Base-by-base conservation (phyloP, 2,797 vertebrate species). In the Acipenser transmontanus region DNA sequence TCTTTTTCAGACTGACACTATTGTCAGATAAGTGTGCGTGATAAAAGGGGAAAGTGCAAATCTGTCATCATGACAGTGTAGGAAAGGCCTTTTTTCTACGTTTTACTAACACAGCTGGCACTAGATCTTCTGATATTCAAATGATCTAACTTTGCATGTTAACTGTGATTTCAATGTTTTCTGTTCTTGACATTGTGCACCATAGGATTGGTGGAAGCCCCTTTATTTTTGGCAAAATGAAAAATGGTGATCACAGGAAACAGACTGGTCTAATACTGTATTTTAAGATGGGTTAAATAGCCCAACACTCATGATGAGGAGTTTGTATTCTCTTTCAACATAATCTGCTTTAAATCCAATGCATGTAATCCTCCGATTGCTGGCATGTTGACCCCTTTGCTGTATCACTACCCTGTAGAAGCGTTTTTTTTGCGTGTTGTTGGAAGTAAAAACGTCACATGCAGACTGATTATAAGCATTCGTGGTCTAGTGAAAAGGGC, bases 71-170 rank as follows among this genome's bases (percentile, higher is more conserved):
- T 70, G 71, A 61, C 0, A 6, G 3, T 49, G 13, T 9, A 47
- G 6, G 9, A 12, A 14, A 47, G 52, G 65, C 11, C 54, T 11
- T 4, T 11, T 13, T 11, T 13, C 54, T 78, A 78, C 75, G 72
- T 71, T 78, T 74, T 71, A 34, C 79, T 78, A 76, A 77, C 71
- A 61, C 59, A 10, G 68, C 72, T 81, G 80, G 80, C 79, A 73
- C 66, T 62, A 77, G 74, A 80, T 82, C 76, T 71, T 81, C 75
- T 76, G 75, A 81, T 82, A 81, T 78, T 75, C 74, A 75, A 82
- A 75, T 82, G 79, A 57, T 57, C 76, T 79, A 77, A 78, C 75
- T 80, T 77, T 76, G 73, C 75, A 71, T 74, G 75, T 76, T 59
- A 66, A 65, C 73, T 71, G 72, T 78, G 76, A 81, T 81, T 77